Conservation (phyloP, 2,888 invertebrate genomes). For the Sminthurinus aureus region DNA sequence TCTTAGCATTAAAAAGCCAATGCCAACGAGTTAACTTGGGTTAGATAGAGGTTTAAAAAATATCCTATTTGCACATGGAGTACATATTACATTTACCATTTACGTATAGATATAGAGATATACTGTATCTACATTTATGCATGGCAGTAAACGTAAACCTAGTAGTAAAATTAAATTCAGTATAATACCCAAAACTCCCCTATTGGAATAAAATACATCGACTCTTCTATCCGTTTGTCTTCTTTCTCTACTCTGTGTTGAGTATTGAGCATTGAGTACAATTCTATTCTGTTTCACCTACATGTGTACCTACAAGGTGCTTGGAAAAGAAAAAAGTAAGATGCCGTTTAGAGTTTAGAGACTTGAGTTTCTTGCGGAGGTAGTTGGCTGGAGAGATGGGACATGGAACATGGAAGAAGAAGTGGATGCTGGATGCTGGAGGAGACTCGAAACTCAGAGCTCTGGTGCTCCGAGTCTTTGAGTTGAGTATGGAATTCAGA, state of each 20-base stretch:
- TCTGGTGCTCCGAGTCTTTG: conserved; percentile 1
- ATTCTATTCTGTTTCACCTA: too few species aligned
- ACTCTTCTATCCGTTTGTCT: background rate
- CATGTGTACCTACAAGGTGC: too few species aligned
- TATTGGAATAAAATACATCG: background rate
- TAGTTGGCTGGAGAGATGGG: background rate
- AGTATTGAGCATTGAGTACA: too few species aligned
- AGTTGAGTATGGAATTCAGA: conserved; percentile 29
- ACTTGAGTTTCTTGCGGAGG: background rate
- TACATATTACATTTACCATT: too few species aligned
- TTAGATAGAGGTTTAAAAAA: too few species aligned
- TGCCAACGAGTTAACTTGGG: too few species aligned
- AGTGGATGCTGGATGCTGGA: background rate
- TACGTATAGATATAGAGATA: too few species aligned
- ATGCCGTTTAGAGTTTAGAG: background rate
- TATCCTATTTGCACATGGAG: too few species aligned
- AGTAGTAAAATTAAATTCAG: too few species aligned
- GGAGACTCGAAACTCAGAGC: background rate
- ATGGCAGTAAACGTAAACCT: too few species aligned
- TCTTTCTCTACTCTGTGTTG: background rate
- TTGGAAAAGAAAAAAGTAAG: background rate
- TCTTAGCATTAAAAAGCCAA: too few species aligned
- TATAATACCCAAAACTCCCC: background rate
- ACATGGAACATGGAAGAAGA: background rate
- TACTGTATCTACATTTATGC: too few species aligned